Conservation (phyloP, 2,797 vertebrate genomes). For the Nasua narica region DNA sequence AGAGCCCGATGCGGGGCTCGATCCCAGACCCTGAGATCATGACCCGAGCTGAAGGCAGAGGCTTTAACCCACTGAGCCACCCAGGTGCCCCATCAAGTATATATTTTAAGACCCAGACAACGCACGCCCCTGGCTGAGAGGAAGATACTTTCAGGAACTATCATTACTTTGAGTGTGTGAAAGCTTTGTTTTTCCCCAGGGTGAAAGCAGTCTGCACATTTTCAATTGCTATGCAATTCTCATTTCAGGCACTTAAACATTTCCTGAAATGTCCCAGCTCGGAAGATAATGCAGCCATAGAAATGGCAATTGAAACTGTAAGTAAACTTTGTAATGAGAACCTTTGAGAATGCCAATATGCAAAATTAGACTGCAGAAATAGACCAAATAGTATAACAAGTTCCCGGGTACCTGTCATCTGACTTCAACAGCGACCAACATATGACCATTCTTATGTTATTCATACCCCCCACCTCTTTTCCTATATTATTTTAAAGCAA, state of each 20-base stretch:
- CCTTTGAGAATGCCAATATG: background rate
- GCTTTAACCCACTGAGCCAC: too few relatives aligned
- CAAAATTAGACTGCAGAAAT: background rate
- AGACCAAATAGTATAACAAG: background rate
- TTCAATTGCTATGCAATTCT: constrained; percentile 26
- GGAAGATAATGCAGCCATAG: constrained; percentile 93
- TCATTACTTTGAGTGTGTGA: background rate
- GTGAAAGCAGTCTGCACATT: background rate
- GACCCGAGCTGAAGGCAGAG: too few relatives aligned
- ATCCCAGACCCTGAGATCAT: too few relatives aligned
- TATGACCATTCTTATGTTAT: background rate
- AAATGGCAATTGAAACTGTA: constrained; percentile 98
- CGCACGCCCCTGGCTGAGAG: background rate
- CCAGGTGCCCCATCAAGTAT: too few relatives aligned
- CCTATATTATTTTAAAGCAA: background rate
- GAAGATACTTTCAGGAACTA: background rate
- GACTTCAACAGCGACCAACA: background rate
- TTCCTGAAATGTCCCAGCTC: constrained; percentile 93
- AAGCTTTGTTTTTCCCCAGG: background rate
- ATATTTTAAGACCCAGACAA: background rate
- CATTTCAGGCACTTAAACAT: constrained; percentile 93
- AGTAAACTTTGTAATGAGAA: constrained; percentile 70
- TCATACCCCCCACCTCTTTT: background rate
- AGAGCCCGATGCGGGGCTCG: too few relatives aligned
- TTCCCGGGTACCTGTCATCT: background rate